phyloP scores from a whole-genome alignment of 2,113 vertebrate genomes.

The Gadus macrocephalus region DNA sequence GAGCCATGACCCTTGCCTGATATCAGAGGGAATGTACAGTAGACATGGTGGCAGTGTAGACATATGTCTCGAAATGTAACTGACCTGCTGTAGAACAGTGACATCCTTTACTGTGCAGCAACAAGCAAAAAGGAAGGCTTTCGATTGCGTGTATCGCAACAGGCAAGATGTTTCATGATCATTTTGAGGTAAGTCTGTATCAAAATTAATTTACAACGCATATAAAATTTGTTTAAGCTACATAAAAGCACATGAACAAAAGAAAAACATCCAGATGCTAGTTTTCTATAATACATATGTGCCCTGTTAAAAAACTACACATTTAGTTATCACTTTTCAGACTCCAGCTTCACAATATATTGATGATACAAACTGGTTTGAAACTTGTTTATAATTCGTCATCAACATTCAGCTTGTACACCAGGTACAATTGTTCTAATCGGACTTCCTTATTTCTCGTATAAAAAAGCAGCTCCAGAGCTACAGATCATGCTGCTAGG shows the following conservation, averaged over 20 bases:
- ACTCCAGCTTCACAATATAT: slow-evolving; percentile 7
- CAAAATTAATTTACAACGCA: not conserved
- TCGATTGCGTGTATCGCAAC: no score
- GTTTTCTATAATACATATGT: slow-evolving; percentile 1
- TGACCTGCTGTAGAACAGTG: no score
- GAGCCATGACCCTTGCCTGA: no score
- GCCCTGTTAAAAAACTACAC: slow-evolving; percentile 17
- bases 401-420: slow-evolving; percentile 23
- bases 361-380: slow-evolving; percentile 16
- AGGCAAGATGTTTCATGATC: no score
- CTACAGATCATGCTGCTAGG: not conserved
- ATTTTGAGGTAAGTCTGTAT: not conserved
- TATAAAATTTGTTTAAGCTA: not conserved
- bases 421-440: slow-evolving; percentile 27
- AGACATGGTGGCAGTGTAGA: no score
- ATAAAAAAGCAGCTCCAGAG: slow-evolving; percentile 40
- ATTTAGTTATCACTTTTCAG: not conserved
- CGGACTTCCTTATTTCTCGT: slow-evolving; percentile 43
- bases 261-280: not conserved
- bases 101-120: no score
- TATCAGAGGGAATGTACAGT: no score
- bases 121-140: no score
- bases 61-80: no score
- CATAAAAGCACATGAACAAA: not conserved
- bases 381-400: slow-evolving; percentile 29